Base-by-base conservation (phyloP, 1,140 invertebrate species). In the Macrosteles quadrilineatus region DNA sequence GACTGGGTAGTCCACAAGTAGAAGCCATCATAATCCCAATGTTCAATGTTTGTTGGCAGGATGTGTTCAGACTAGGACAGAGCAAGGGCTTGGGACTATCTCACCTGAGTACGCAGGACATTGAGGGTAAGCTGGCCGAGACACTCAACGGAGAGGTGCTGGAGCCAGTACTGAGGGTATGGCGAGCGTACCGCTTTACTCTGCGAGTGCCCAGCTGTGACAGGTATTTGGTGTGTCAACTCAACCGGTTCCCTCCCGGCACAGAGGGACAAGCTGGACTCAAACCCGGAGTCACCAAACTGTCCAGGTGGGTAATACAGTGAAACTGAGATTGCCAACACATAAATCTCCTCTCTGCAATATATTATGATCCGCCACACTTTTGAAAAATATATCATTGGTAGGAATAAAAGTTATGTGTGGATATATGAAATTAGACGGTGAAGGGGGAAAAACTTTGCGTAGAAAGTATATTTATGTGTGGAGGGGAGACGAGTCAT, bases 101-200 rank as follows among this genome's bases (percentile, higher is more conserved):
- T 1, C 80, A 66, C 32, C 71, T 73, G 17, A 70, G 68, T 17
- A 72, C 72, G n/a, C 55, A 86, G 76, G 87, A 89, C 72, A 80
- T 93, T 0, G 90, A 90, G n/a, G 86, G 89, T 75, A 87, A 87
- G 77, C 75, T 93, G 25, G 90, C 90, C 21, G 89, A 93, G 71
- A 88, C 88, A 0, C 84, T 94, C 21, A 93, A 93, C 80, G 81
- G 91, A 74, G 91, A 92, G 79, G 84, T 93, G 21, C 90, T 93
- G 36, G 89, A 90, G 75, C 91, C 91, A 0, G 83, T 92, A 21
- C 84, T 91, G 4, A 85, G 90, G 76, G 90, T 84, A 73, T 79
- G 76, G 73, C 57, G 91, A 65, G 91, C 90, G 3, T 92, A 91
- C 77, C 85, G 88, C 75, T 92, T 89, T 82, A 86, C 87, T 1